These are phyloP conservation scores for Subacronicta megacephala DNA, from an alignment of 2,888 invertebrate species.

Conservation along the genomic window DNA sequence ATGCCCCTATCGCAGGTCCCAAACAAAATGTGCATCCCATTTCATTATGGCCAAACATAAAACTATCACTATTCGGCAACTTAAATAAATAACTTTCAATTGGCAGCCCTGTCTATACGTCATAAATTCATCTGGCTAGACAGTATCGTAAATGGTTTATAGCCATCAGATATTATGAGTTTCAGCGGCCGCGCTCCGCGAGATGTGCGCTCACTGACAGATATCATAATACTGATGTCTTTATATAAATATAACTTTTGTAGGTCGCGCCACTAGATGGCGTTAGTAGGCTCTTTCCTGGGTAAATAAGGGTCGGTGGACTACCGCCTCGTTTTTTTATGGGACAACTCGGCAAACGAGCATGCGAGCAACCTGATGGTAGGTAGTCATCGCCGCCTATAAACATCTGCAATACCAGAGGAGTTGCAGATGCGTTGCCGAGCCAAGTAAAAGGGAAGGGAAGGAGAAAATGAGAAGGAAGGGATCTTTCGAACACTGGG, in stretches of 20 bases:
- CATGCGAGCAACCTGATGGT: too few species aligned
- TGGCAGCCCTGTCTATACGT: conserved; percentile 51
- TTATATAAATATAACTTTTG: conserved; percentile 40
- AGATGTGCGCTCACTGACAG: conserved; percentile 50
- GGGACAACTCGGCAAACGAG: too few species aligned
- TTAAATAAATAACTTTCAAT: conserved; percentile 41
- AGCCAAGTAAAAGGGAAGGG: too few species aligned
- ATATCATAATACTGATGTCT: conserved; percentile 46
- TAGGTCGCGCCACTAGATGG: conserved; percentile 39
- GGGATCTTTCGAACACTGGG: too few species aligned
- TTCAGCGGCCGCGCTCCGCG: conserved; percentile 59
- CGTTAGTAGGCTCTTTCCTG: conserved; percentile 14
- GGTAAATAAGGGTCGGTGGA: too few species aligned
- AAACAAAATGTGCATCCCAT: neutral
- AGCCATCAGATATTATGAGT: conserved; percentile 70
- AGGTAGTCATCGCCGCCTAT: too few species aligned
- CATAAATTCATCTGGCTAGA: conserved; percentile 76
- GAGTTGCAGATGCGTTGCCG: too few species aligned
- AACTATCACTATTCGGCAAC: neutral
- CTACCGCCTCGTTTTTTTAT: too few species aligned
- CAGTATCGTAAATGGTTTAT: conserved; percentile 78
- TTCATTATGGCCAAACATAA: too few species aligned
- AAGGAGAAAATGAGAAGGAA: too few species aligned
- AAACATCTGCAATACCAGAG: too few species aligned
- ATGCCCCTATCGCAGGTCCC: neutral